Conservation (phyloP, 2,888 invertebrate species). For the Steromphala cineraria region DNA sequence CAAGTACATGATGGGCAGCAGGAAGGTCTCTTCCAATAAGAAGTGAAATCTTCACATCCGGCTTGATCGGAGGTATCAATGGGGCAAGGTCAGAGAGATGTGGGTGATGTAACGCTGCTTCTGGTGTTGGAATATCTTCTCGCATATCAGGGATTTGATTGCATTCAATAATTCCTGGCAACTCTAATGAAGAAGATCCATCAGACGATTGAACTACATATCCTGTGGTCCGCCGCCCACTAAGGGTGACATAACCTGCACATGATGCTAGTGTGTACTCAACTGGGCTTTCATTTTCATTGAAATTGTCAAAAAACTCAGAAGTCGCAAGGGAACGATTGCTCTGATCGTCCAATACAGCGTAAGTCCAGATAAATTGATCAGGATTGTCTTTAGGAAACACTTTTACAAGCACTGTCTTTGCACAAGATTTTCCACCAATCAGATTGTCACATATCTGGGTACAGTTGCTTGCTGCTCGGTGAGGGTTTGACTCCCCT, state of each 20-base stretch:
- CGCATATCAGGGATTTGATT: constrained; percentile 28
- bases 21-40: constrained; percentile 34
- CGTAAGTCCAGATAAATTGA: constrained; percentile 18
- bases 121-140: constrained; percentile 36
- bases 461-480: constrained; percentile 1
- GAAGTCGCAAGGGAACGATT: constrained; percentile 29
- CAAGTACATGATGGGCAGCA: constrained; percentile 38
- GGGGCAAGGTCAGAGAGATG: constrained; percentile 30
- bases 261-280: constrained; percentile 34
- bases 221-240: constrained; percentile 22
- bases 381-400: constrained; percentile 21
- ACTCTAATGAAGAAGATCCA: background rate
- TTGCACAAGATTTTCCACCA: constrained; percentile 28
- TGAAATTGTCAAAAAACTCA: constrained; percentile 31
- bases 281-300: background rate
- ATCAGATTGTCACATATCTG: constrained; percentile 20
- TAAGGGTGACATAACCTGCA: constrained; percentile 23
- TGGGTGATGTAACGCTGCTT: constrained; percentile 23
- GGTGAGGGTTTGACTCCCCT: background rate
- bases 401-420: constrained; percentile 16
- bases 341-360: constrained; percentile 36
- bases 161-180: constrained; percentile 36
- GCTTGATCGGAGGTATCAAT: constrained; percentile 25
- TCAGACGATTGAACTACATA: constrained; percentile 28
- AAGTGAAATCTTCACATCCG: constrained; percentile 16